Evolutionary conservation across 2,888 invertebrate species (phyloP).

Genomic region (Bursaphelenchus okinawaensis): DNA sequence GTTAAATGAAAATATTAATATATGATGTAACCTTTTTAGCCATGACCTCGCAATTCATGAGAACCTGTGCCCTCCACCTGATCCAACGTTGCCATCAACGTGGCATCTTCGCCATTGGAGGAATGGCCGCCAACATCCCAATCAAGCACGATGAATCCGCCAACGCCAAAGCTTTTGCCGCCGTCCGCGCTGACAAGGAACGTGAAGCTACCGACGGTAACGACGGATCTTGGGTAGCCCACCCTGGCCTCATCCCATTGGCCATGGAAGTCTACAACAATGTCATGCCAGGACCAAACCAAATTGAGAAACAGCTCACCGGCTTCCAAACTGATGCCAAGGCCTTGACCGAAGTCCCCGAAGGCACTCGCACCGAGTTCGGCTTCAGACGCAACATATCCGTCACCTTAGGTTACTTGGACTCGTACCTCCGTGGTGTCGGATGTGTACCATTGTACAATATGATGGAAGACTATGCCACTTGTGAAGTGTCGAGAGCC

Average conservation of each 20-base stretch:
- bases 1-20: background rate
- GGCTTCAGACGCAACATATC: slow-evolving; percentile 68
- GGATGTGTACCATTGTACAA: slow-evolving; percentile 69
- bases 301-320: slow-evolving; percentile 41
- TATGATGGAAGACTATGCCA: slow-evolving; percentile 71
- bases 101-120: slow-evolving; percentile 59
- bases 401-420: slow-evolving; percentile 67
- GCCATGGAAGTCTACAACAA: slow-evolving; percentile 47
- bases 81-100: slow-evolving; percentile 60
- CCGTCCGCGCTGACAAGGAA: slow-evolving; percentile 57
- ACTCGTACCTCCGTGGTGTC: slow-evolving; percentile 68
- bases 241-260: slow-evolving; percentile 65
- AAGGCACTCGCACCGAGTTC: slow-evolving; percentile 66
- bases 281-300: slow-evolving; percentile 51
- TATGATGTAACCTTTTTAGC: slow-evolving; percentile 46
- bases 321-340: slow-evolving; percentile 31
- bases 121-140: slow-evolving; percentile 66
- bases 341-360: slow-evolving; percentile 61
- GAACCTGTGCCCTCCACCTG: slow-evolving; percentile 65
- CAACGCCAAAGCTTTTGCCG: slow-evolving; percentile 44
- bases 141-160: slow-evolving; percentile 56
- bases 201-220: slow-evolving; percentile 56
- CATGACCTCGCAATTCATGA: slow-evolving; percentile 67
- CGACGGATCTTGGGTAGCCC: slow-evolving; percentile 68
- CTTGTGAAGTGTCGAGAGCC: slow-evolving; percentile 71